Evolutionary conservation across 1,140 invertebrate species (phyloP).

Genomic region (Drosophila biarmipes): DNA sequence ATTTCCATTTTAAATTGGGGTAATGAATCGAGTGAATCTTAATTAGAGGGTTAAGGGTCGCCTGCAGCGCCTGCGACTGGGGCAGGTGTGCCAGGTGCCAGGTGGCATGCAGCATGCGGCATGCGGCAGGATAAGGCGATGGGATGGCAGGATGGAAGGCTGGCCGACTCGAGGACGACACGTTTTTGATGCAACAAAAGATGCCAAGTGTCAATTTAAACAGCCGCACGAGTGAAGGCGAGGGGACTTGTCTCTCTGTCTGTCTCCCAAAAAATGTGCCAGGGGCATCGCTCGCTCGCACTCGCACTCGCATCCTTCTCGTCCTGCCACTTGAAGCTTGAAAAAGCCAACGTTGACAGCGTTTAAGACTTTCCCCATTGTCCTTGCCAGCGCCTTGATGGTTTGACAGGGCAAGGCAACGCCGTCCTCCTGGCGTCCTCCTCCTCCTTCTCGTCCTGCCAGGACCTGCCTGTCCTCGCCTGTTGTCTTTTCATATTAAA

Average conservation of each 20-base stretch:
- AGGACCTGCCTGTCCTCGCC: constrained; percentile 60
- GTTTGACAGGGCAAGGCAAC: constrained; percentile 68
- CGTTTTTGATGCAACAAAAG: constrained; percentile 81
- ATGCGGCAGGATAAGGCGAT: constrained; percentile 3
- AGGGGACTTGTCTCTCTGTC: background rate
- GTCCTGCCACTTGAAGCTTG: constrained; percentile 70
- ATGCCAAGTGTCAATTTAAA: constrained; percentile 82
- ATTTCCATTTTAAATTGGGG: background rate
- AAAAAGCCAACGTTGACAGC: constrained; percentile 82
- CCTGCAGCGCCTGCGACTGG: constrained; percentile 17
- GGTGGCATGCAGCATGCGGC: too few species aligned
- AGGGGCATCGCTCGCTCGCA: constrained; percentile 38
- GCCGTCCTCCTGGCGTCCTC: background rate
- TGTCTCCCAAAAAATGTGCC: constrained; percentile 41
- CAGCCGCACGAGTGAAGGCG: constrained; percentile 54
- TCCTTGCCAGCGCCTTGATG: constrained; percentile 67
- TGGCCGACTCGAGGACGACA: constrained; percentile 55
- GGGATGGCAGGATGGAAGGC: constrained; percentile 9
- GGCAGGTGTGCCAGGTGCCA: too few species aligned
- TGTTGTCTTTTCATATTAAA: constrained; percentile 82
- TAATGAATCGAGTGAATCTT: constrained; percentile 9
- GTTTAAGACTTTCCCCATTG: constrained; percentile 79
- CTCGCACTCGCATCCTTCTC: constrained; percentile 7
- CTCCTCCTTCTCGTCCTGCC: constrained; percentile 1
- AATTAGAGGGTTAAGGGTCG: constrained; percentile 23